These are phyloP conservation scores for Sphyrna mokarran DNA, from an alignment of 2,113 vertebrate species.

Conservation along the genomic window DNA sequence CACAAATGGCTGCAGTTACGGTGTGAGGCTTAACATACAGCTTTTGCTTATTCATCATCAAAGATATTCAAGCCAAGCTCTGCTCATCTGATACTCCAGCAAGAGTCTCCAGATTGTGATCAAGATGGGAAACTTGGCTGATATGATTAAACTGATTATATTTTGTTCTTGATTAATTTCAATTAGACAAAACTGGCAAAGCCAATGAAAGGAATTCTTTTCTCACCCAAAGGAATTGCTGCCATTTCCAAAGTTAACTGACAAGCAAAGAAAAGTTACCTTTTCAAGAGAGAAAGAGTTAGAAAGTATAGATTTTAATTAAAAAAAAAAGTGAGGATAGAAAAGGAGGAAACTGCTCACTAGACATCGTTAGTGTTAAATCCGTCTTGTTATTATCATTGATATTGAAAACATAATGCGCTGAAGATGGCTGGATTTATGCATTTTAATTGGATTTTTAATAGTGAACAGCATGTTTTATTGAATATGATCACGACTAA, in stretches of 20 bases:
- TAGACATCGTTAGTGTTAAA: background rate
- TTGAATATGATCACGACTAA: too few relatives aligned
- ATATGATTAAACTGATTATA: background rate
- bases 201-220: background rate
- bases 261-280: too few relatives aligned
- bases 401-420: background rate
- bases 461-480: background rate
- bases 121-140: background rate
- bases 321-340: background rate
- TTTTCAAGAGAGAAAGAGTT: background rate
- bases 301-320: background rate
- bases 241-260: too few relatives aligned
- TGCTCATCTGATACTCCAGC: background rate
- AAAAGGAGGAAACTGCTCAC: background rate
- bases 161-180: background rate
- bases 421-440: background rate
- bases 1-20: background rate
- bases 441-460: background rate
- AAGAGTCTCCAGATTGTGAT: too few relatives aligned
- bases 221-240: too few relatives aligned
- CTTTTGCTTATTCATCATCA: background rate
- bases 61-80: background rate
- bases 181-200: background rate
- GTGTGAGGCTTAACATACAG: background rate
- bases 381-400: background rate